Base-by-base conservation (phyloP, 2,113 vertebrate genomes). In the Willisornis vidua region DNA sequence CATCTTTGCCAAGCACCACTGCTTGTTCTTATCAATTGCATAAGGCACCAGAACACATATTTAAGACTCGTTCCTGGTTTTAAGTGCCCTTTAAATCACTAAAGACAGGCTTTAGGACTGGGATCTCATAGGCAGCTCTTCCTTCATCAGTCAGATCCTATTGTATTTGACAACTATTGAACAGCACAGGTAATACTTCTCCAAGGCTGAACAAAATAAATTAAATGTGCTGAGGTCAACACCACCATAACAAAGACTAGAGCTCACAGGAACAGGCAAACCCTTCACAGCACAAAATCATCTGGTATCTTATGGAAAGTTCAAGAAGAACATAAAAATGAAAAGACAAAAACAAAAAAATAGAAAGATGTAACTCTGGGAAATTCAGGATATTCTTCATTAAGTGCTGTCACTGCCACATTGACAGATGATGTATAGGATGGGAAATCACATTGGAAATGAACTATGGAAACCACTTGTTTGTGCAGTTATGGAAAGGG, bases 101-200 rank as follows among this genome's bases (percentile, higher is more conserved):
- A 20, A 89, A 78, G 67, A 76, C 52, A 66, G 25, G 52, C 58
- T 91, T 86, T 51, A 90, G 46, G 72, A 45, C 45, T 33, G 62
- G 54, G 31, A 74, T 92, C 67, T 93, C 68, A 17, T 6, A n/a
- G 24, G 49, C 19, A 84, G 65, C 25, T 90, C 58, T 41, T 90
- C 46, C 63, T 85, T 71, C 80, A 87, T 95, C 87, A 89, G 15
- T 93, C 91, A 97, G 65, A 57, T 52, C 70, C 72, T 65, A 61
- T 25, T 89, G 58, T 19, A 81, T 91, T 71, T 86, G 79, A 51
- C 58, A 82, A 67, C 51, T 87, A 62, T 28, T 54, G 63, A 91
- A 89, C 9, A 75, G 62, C 58, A 89, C 79, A 63, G 52, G 67
- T 9, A 54, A 46, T 46, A n/a, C 62, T 85, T 87, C 82, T 72